Conservation (phyloP, 2,888 invertebrate species). For the Hemicrepidius hirtus region DNA sequence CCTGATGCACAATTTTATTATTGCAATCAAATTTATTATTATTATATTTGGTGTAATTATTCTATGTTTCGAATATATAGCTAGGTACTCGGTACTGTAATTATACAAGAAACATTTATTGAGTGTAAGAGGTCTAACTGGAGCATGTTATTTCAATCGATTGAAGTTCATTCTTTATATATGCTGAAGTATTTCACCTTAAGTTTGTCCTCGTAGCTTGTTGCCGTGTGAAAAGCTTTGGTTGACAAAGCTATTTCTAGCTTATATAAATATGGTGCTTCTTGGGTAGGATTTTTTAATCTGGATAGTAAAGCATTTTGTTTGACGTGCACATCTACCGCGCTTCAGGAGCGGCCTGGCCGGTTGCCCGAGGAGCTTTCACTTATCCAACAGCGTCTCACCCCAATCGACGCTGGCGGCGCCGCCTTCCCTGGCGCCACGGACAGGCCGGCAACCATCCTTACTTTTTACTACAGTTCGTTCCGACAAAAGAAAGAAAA, state of each 20-base stretch:
- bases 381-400: slow-evolving; percentile 60
- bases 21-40: too few relatives aligned
- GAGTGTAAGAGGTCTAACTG: slow-evolving; percentile 18
- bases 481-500: slow-evolving; percentile 70
- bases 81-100: too few relatives aligned
- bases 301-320: slow-evolving; percentile 57
- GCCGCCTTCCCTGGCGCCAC: slow-evolving; percentile 68
- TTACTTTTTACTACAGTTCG: slow-evolving; percentile 70
- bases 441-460: slow-evolving; percentile 68
- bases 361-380: slow-evolving; percentile 68
- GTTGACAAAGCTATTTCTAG: slow-evolving; percentile 62
- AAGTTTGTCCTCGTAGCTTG: slow-evolving; percentile 21
- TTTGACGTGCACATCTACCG: slow-evolving; percentile 57
- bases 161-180: slow-evolving; percentile 24
- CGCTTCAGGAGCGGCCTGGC: slow-evolving; percentile 64
- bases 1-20: too few relatives aligned
- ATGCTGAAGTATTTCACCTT: slow-evolving; percentile 27
- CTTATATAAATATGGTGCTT: slow-evolving; percentile 61
- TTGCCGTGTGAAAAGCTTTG: slow-evolving; percentile 35
- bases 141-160: slow-evolving; percentile 38
- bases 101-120: slow-evolving; percentile 1
- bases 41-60: too few relatives aligned
- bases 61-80: too few relatives aligned
- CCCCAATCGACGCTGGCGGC: slow-evolving; percentile 65
- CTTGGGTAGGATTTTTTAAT: slow-evolving; percentile 63